Evolutionary conservation across 2,113 vertebrate species (phyloP).

Genomic region (Parus major): DNA sequence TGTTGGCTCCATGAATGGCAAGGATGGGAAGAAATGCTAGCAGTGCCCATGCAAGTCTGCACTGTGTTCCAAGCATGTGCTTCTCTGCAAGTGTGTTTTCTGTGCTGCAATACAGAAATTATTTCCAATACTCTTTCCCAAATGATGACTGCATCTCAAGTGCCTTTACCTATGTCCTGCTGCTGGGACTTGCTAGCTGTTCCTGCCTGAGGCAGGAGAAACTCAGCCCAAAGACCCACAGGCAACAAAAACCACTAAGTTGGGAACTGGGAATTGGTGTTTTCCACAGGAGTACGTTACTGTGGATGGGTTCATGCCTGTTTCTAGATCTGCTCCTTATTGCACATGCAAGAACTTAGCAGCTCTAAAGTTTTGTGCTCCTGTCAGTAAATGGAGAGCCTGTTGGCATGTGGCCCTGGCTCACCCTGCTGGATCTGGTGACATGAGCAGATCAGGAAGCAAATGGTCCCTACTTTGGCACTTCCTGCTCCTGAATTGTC

Average conservation of each 20-base stretch:
- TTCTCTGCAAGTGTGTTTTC: background rate
- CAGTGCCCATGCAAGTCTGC: background rate
- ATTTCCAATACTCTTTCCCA: background rate
- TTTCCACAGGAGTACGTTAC: background rate
- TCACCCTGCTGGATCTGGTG: background rate
- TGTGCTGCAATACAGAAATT: background rate
- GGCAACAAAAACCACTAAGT: fast-evolving
- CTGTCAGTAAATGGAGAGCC: background rate
- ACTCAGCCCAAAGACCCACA: background rate
- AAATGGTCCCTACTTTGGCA: background rate
- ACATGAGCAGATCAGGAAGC: background rate
- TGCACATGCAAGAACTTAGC: background rate
- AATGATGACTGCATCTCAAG: background rate
- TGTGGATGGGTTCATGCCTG: background rate
- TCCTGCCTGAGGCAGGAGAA: background rate
- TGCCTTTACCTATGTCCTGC: background rate
- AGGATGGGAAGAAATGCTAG: background rate
- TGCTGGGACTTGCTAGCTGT: background rate
- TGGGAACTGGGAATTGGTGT: background rate
- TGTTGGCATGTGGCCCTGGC: background rate
- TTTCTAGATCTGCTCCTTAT: background rate
- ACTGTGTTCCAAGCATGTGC: fast-evolving
- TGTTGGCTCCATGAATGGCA: background rate
- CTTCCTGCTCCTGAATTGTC: background rate
- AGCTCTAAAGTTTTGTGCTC: fast-evolving